Percentiles rank a stretch among this genome's conserved stretches.
Evolutionary conservation across 2,797 vertebrate species (phyloP).

Genomic region (Anolis apletophallus): DNA sequence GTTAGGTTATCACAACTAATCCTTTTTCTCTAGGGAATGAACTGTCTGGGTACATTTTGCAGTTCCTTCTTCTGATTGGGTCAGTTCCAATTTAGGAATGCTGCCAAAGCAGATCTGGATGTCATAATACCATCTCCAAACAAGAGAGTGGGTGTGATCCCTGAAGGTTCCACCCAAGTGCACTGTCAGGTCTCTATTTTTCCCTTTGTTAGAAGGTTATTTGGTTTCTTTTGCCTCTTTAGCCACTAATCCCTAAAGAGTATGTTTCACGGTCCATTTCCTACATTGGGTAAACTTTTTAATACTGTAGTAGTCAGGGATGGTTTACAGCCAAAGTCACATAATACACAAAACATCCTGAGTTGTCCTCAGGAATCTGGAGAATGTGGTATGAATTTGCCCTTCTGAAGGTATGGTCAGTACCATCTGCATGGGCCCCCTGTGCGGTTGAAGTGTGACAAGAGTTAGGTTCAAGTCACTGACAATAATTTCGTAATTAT

Average conservation of each 20-base stretch:
- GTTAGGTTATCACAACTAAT: background rate
- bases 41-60: background rate
- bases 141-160: constrained; percentile 25
- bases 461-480: background rate
- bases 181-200: background rate
- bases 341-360: background rate
- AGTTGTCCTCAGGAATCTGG: background rate
- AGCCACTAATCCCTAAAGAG: constrained; percentile 19
- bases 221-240: background rate
- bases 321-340: background rate
- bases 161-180: background rate
- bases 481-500: background rate
- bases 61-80: background rate
- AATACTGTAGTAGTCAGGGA: background rate
- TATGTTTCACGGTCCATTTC: background rate
- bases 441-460: too few relatives aligned
- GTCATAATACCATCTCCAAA: constrained; percentile 21
- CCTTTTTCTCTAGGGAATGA: constrained; percentile 2
- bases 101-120: constrained; percentile 2
- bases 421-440: too few relatives aligned
- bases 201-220: constrained; percentile 1
- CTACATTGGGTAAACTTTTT: background rate
- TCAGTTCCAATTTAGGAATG: constrained; percentile 1
- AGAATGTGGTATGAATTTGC: background rate
- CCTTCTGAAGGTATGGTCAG: background rate